Percentiles rank a stretch among this genome's conserved stretches.
Conservation (phyloP, 2,113 vertebrate species). For the Cygnus buccinator region DNA sequence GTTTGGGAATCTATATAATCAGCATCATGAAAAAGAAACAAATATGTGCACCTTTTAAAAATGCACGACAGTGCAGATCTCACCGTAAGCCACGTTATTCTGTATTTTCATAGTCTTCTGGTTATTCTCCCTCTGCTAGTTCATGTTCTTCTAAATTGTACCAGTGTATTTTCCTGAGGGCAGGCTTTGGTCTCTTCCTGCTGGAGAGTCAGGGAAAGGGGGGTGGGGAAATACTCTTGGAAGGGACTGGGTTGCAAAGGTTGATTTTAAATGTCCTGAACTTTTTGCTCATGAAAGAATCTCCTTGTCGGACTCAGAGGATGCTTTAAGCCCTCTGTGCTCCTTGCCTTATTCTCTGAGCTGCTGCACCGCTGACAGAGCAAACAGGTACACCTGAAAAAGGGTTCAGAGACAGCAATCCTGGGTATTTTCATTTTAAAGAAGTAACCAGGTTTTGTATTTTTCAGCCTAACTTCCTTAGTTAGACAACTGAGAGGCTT, state of each 20-base stretch:
- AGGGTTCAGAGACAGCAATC: constrained; percentile 18
- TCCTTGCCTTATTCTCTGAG: constrained; percentile 5
- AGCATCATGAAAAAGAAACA: not conserved
- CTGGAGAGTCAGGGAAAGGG: not conserved
- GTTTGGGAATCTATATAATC: not conserved
- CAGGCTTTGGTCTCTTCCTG: constrained; percentile 45
- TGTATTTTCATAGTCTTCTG: constrained; percentile 10
- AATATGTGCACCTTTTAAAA: not conserved
- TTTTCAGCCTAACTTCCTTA: not conserved
- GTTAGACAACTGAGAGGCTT: not conserved
- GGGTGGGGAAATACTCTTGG: not conserved
- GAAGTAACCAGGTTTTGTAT: not conserved
- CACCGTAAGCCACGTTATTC: not conserved
- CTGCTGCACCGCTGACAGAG: constrained; percentile 43
- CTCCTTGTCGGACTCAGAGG: not conserved
- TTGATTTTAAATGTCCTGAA: not conserved
- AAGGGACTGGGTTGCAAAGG: constrained; percentile 1
- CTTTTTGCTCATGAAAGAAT: constrained; percentile 6
- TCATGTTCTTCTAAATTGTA: constrained; percentile 25
- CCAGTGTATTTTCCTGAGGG: not conserved
- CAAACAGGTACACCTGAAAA: constrained; percentile 37
- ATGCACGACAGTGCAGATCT: not conserved
- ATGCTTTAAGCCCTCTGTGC: not conserved
- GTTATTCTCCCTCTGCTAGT: constrained; percentile 14
- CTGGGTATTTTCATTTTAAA: not conserved